These are phyloP conservation scores for Drepana falcataria DNA, from an alignment of 2,888 invertebrate genomes.

Conservation along the genomic window DNA sequence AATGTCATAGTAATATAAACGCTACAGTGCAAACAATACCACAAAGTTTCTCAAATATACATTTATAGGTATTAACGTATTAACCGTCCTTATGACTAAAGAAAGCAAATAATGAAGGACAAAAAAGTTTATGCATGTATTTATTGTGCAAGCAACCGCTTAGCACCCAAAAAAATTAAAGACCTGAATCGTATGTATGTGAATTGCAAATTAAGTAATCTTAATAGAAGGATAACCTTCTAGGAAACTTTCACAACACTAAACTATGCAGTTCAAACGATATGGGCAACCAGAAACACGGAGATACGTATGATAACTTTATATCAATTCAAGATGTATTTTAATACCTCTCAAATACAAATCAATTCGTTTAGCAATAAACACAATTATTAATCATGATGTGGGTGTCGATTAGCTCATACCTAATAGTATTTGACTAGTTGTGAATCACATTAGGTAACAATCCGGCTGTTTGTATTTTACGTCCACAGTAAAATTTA, in stretches of 20 bases:
- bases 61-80: too few species aligned
- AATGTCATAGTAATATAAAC: too few species aligned
- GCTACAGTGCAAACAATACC: too few species aligned
- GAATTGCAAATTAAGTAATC: background rate
- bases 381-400: conserved; percentile 15
- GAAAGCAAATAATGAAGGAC: too few species aligned
- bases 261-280: background rate
- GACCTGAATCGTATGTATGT: too few species aligned
- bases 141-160: too few species aligned
- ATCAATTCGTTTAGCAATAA: background rate
- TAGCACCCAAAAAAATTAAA: too few species aligned
- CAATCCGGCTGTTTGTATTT: background rate
- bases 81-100: too few species aligned
- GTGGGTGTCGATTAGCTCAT: conserved; percentile 67
- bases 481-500: background rate
- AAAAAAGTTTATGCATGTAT: too few species aligned
- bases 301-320: too few species aligned
- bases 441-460: conserved; percentile 22
- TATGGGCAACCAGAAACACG: too few species aligned
- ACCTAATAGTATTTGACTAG: conserved; percentile 20
- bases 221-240: background rate
- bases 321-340: background rate
- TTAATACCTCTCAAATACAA: background rate
- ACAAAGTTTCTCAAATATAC: too few species aligned
- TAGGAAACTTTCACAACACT: background rate